phyloP scores from a whole-genome alignment of 1,140 invertebrate species.

The Drosophila kohkoa region DNA sequence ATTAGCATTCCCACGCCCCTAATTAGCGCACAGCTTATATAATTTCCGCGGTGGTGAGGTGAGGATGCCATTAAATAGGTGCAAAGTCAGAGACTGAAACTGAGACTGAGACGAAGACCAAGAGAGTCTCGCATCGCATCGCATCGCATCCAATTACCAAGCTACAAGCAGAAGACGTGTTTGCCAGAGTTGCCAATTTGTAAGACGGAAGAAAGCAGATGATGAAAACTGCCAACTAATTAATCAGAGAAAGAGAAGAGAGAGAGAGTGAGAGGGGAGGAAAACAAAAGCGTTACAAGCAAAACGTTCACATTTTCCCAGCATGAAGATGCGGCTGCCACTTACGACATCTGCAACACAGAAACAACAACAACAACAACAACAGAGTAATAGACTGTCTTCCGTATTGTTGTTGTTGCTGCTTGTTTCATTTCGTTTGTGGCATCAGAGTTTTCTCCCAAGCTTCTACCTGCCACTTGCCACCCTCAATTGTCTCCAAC shows the following conservation, averaged over 20 bases:
- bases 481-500: not conserved
- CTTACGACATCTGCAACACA: constrained; percentile 31
- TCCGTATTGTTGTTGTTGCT: constrained; percentile 57
- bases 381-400: constrained; percentile 39
- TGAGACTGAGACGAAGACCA: not conserved
- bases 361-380: not conserved
- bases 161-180: constrained; percentile 1
- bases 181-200: constrained; percentile 37
- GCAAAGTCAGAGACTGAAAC: constrained; percentile 1
- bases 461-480: constrained; percentile 10
- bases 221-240: constrained; percentile 44
- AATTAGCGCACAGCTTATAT: constrained; percentile 34
- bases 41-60: constrained; percentile 15
- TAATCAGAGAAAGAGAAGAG: constrained; percentile 25
- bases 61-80: not conserved
- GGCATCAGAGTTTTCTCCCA: constrained; percentile 10
- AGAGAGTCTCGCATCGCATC: too few relatives aligned
- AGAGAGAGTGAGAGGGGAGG: not conserved
- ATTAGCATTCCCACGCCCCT: constrained; percentile 26
- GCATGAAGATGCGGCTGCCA: constrained; percentile 15
- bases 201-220: constrained; percentile 24
- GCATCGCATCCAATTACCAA: constrained; percentile 22
- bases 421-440: constrained; percentile 59
- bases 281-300: constrained; percentile 23
- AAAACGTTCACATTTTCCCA: constrained; percentile 20